Evolutionary conservation across 92 coral and sea anemone species (phyloP), one percentile per base, ranked within the genome.

Genomic region (Blastomussa wellsi): DNA sequence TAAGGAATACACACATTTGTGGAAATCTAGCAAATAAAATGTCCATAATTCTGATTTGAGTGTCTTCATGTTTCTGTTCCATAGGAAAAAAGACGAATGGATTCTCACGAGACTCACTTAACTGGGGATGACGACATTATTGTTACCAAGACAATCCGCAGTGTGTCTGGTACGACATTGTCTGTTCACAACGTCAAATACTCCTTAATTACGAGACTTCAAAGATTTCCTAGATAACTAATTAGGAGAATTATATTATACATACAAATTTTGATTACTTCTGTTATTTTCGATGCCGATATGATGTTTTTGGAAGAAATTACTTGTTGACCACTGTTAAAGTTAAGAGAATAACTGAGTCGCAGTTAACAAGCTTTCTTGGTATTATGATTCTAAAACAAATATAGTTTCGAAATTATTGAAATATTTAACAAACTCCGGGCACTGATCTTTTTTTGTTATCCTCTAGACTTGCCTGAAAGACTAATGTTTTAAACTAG

Each of bases 81-180:
- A 75, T 84, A 92, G 88, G 91, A 88, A 57, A 90, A 92, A 44
- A 87, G 88, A 77, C 81, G 94, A 26, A 93, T 92, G 92, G 88
- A 90, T 52, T 94, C 93, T 20, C 90, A 89, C 32, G 98, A 94
- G 47, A 88, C 93, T 10, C 83, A 92, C 89, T 42, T 90, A 22
- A 90, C 94, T 22, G 92, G 91, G 32, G 98, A 94, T 37, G 98
- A 94, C 29, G 98, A 94, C 59, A 85, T 94, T 51, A 78, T 94
- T 53, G 90, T 94, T 19, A 94, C 95, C 44, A 94, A 94, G 81
- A 89, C 95, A 47, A 94, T 94, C 24, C 98, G 98, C 35, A 94
- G 98, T 66, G 95, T 94, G 42, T 94, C 98, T 19, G 98, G 98
- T 94, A 55, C 32, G 92, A 53, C 8, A 4, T 36, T 52, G 8